Base-by-base conservation (phyloP, 2,797 vertebrate species). In the Crenichthys baileyi region DNA sequence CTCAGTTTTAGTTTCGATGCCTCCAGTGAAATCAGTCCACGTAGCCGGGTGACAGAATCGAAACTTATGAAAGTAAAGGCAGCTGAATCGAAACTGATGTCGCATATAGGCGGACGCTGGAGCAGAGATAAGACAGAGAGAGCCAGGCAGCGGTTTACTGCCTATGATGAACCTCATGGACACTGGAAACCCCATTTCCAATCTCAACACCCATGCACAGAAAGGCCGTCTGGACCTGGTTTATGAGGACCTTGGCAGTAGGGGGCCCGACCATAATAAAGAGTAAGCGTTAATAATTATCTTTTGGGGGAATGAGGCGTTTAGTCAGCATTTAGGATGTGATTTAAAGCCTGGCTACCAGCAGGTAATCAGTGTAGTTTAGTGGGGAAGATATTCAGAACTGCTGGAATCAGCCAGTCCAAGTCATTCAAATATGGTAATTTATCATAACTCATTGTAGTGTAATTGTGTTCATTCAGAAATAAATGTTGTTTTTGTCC, bases 261-360 rank as follows among this genome's bases (percentile, higher is more conserved):
- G 5, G 0, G 94, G 94, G 0, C 89, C 80, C 0, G 90, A 75
- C 3, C 93, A 94, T 36, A 76, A 60, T 4, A 86, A 82, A 70
- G 91, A 41, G 95, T 95, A 73, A 81, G 60, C 76, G 16, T 20
- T 9, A 18, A 58, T 36, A 60, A 29, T 29, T 60, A 44, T 55
- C 5, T 4, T 4, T 39, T n/a, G 22, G 12, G 18, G 70, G 26
- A 9, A 15, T 5, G 13, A 55, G 24, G 51, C 31, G 22, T 12
- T 73, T 8, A 13, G 18, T 39, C 36, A 6, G 36, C 63, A 36
- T 39, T 39, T 67, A 7, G 18, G 3, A 7, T 56, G 24, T 56
- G 9, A n/a, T 8, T n/a, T 56, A 26, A 26, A 5, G 44, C 44
- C 44, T 11, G 44, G 5, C 44, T 46, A 11, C 44, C 31, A 46